Percentiles rank a stretch among this genome's conserved stretches.
Conservation (phyloP, 2,113 vertebrate species). For the Platysteira castanea region DNA sequence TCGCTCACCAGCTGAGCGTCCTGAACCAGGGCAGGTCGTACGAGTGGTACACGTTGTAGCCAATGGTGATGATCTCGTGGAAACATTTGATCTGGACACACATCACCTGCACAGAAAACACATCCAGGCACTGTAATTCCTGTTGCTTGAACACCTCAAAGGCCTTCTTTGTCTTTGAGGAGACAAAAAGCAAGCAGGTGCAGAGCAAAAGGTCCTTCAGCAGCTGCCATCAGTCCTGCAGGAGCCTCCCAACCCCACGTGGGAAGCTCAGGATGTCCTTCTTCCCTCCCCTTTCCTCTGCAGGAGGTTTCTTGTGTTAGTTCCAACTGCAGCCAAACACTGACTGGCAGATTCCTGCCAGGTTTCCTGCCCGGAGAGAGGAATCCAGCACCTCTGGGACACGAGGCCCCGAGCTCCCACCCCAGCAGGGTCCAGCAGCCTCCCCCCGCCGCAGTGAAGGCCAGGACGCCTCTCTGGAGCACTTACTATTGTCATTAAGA, state of each 20-base stretch:
- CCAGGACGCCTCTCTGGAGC: not conserved
- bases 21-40: slow-evolving; percentile 98
- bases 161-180: not conserved
- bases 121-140: not conserved
- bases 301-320: not conserved
- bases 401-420: not conserved
- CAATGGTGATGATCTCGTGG: slow-evolving; percentile 97
- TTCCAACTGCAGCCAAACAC: not conserved
- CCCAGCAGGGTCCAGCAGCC: not conserved
- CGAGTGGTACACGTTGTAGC: slow-evolving; percentile 97
- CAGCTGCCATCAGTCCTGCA: not conserved
- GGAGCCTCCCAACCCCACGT: not conserved
- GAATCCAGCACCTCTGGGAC: not conserved
- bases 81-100: slow-evolving; percentile 99
- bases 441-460: accelerated
- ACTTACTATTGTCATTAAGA: slow-evolving; percentile 97
- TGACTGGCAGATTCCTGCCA: not conserved
- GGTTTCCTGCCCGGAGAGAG: not conserved
- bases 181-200: accelerated
- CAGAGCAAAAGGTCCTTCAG: not conserved
- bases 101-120: slow-evolving; percentile 81
- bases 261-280: not conserved
- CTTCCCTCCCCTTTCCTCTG: not conserved
- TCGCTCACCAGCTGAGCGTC: slow-evolving; percentile 92
- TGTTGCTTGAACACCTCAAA: not conserved